Conservation (phyloP, 2,113 vertebrate genomes). For the Oostethus manadensis region DNA sequence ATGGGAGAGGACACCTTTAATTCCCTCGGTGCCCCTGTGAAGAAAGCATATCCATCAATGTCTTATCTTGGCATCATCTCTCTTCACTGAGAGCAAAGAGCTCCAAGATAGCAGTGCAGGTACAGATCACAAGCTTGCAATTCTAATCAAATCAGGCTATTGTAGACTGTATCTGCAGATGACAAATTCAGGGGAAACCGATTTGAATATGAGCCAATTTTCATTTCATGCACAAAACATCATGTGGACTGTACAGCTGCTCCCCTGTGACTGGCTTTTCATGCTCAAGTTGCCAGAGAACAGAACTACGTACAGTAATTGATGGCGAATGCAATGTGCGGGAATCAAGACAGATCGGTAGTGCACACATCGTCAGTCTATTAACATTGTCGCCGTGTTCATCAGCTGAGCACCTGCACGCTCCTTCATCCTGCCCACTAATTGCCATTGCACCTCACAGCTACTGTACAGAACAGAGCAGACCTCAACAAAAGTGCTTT, state of each 20-base stretch:
- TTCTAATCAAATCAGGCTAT: conserved; percentile 28
- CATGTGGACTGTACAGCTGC: conserved; percentile 12
- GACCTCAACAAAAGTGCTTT: neutral
- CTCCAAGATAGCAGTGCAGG: conserved; percentile 43
- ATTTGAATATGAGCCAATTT: conserved; percentile 1
- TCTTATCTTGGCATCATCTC: conserved; percentile 64
- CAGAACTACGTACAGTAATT: conserved; percentile 65
- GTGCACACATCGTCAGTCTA: conserved; percentile 61
- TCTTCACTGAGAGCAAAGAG: conserved; percentile 51
- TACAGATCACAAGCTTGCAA: conserved; percentile 37
- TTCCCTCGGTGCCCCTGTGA: conserved; percentile 58
- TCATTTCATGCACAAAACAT: conserved; percentile 28
- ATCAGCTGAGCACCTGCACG: conserved; percentile 71
- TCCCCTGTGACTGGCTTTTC: conserved; percentile 14
- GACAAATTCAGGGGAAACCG: conserved; percentile 10
- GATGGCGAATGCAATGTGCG: conserved; percentile 64
- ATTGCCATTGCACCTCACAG: conserved; percentile 55
- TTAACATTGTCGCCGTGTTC: conserved; percentile 76
- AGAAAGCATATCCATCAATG: conserved; percentile 58
- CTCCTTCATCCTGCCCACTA: conserved; percentile 65
- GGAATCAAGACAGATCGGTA: conserved; percentile 74
- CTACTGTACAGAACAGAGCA: conserved; percentile 21
- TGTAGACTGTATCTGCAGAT: conserved; percentile 10
- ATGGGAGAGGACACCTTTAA: conserved; percentile 64
- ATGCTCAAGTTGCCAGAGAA: conserved; percentile 46